These are phyloP conservation scores for Orgyia antiqua DNA, from an alignment of 2,888 invertebrate species.

Conservation along the genomic window DNA sequence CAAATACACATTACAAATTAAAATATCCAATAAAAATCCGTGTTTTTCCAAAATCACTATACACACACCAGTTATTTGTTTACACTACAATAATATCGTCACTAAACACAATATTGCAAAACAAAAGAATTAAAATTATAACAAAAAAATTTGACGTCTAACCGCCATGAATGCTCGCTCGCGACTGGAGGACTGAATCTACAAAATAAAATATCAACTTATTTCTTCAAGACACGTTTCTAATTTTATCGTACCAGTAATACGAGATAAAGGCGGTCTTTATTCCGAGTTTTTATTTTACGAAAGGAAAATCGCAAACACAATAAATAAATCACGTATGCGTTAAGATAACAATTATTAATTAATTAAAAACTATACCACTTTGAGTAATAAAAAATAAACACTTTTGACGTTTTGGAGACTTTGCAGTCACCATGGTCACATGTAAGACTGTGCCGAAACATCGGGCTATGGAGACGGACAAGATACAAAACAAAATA, in stretches of 20 bases:
- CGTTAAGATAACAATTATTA: no score
- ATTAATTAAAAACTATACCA: no score
- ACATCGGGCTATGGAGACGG: no score
- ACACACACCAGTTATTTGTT: no score
- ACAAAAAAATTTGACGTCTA: constrained; percentile 18
- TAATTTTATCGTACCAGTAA: constrained; percentile 74
- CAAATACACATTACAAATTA: constrained; percentile 44
- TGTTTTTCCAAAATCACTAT: no score
- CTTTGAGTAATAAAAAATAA: no score
- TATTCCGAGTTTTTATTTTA: constrained; percentile 58
- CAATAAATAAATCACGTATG: constrained; percentile 15
- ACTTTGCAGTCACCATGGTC: background rate
- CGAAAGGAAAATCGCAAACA: constrained; percentile 26
- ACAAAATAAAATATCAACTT: constrained; percentile 2
- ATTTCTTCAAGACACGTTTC: constrained; percentile 43
- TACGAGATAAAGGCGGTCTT: constrained; percentile 74
- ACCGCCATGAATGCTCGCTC: constrained; percentile 37
- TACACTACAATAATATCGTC: constrained; percentile 16
- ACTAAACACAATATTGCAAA: constrained; percentile 27
- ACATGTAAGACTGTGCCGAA: no score
- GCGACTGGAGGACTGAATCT: constrained; percentile 29
- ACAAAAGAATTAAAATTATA: constrained; percentile 8
- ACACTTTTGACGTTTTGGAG: constrained; percentile 1
- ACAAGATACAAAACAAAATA: no score
- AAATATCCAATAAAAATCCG: constrained; percentile 31